Conservation (phyloP, 2,113 vertebrate species). For the Ovis canadensis region DNA sequence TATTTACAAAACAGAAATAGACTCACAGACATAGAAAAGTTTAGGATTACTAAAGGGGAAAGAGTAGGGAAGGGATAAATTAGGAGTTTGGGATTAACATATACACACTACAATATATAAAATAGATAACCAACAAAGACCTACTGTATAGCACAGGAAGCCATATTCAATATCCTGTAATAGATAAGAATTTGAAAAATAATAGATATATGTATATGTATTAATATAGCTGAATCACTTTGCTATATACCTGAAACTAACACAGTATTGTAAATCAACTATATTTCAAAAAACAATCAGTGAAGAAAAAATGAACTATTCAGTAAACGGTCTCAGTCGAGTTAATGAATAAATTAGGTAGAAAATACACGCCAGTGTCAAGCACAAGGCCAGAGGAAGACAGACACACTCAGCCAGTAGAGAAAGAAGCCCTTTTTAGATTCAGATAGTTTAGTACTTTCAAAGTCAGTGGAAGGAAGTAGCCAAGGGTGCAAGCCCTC, state of each 20-base stretch:
- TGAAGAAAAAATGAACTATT: neutral
- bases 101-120: neutral
- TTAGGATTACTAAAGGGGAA: neutral
- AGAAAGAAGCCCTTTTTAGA: neutral
- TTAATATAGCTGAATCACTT: neutral
- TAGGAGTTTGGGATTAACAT: neutral
- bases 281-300: neutral
- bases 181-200: neutral
- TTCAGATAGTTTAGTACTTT: neutral
- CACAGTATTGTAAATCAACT: neutral
- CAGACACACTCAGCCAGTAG: no score
- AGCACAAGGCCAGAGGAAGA: neutral
- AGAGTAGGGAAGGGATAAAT: neutral
- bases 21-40: neutral
- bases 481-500: neutral
- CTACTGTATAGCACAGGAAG: neutral
- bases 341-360: neutral
- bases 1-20: neutral
- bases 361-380: neutral
- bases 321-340: neutral
- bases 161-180: neutral
- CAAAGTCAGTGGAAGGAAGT: neutral
- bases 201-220: neutral
- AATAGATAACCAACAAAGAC: neutral
- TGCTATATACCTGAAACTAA: neutral